Evolutionary conservation across 1,140 invertebrate genomes (phyloP).

Genomic region (Chrysoperla carnea): DNA sequence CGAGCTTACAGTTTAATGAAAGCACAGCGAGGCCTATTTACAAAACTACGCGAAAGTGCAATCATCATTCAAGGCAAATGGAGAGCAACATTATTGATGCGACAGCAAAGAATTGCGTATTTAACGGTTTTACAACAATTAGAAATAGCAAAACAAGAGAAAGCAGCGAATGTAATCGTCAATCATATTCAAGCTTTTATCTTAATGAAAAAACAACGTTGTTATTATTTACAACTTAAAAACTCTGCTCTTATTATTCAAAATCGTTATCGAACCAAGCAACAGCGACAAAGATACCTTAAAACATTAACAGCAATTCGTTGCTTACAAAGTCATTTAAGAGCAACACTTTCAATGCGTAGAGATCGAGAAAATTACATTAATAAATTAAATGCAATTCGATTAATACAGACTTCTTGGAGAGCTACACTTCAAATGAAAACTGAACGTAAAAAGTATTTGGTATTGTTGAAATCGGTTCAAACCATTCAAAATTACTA

Average conservation of each 20-base stretch:
- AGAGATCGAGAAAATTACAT: conserved; percentile 8
- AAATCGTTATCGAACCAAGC: conserved; percentile 18
- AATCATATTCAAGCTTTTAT: conserved; percentile 18
- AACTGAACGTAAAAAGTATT: conserved; percentile 3
- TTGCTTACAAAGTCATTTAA: background rate
- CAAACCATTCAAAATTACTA: no score
- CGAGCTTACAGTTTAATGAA: background rate
- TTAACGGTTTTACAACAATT: conserved; percentile 14
- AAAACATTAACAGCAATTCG: background rate
- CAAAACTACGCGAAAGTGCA: background rate
- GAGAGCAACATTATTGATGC: conserved; percentile 15
- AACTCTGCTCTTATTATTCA: conserved; percentile 9
- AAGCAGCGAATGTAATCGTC: background rate
- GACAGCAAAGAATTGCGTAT: conserved; percentile 19
- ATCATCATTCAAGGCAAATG: conserved; percentile 14
- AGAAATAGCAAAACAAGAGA: conserved; percentile 3
- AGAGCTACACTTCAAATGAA: conserved; percentile 1
- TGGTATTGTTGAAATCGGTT: background rate
- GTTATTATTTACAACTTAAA: conserved; percentile 20
- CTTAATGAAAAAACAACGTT: conserved; percentile 16
- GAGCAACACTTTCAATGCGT: background rate
- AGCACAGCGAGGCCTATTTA: background rate
- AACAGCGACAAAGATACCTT: conserved; percentile 12
- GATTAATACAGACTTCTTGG: conserved; percentile 2
- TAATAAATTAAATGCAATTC: conserved; percentile 4